phyloP scores from a whole-genome alignment of 2,888 invertebrate genomes.

The Pyrrhia umbra region DNA sequence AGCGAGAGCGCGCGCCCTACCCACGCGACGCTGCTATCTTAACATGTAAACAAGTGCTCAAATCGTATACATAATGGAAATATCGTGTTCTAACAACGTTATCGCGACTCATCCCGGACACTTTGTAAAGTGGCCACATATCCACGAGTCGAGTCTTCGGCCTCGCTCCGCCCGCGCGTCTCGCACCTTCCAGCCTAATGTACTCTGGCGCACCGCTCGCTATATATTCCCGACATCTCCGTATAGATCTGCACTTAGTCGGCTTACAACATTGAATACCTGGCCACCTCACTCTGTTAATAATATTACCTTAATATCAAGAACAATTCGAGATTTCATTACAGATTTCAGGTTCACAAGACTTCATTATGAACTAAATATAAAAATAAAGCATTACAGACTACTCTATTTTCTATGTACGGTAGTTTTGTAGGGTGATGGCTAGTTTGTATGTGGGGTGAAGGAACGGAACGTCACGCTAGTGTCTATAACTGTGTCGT shows the following conservation, averaged over 20 bases:
- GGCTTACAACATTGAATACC: slow-evolving; percentile 68
- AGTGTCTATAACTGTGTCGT: slow-evolving; percentile 65
- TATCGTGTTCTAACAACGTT: slow-evolving; percentile 90
- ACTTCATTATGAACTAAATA: slow-evolving; percentile 67
- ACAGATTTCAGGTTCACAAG: slow-evolving; percentile 54
- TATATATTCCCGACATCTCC: slow-evolving; percentile 74
- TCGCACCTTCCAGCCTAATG: slow-evolving; percentile 66
- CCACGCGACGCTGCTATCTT: slow-evolving; percentile 85
- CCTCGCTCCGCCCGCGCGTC: slow-evolving; percentile 26
- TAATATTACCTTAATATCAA: slow-evolving; percentile 52
- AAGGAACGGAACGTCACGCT: slow-evolving; percentile 65
- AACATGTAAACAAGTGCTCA: slow-evolving; percentile 89
- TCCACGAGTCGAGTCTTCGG: slow-evolving; percentile 75
- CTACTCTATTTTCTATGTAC: slow-evolving; percentile 61
- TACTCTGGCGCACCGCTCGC: slow-evolving; percentile 73
- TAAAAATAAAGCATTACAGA: slow-evolving; percentile 72
- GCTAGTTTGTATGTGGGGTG: slow-evolving; percentile 68
- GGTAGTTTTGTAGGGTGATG: slow-evolving; percentile 69
- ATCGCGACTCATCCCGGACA: slow-evolving; percentile 89
- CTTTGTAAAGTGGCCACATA: slow-evolving; percentile 89
- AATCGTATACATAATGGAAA: slow-evolving; percentile 91
- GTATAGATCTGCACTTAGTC: slow-evolving; percentile 81
- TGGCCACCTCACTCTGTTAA: slow-evolving; percentile 51
- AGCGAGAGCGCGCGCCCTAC: slow-evolving; percentile 76
- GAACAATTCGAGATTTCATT: slow-evolving; percentile 63